These are phyloP conservation scores for Pelobates fuscus DNA, from an alignment of 2,113 vertebrate species.

Conservation along the genomic window DNA sequence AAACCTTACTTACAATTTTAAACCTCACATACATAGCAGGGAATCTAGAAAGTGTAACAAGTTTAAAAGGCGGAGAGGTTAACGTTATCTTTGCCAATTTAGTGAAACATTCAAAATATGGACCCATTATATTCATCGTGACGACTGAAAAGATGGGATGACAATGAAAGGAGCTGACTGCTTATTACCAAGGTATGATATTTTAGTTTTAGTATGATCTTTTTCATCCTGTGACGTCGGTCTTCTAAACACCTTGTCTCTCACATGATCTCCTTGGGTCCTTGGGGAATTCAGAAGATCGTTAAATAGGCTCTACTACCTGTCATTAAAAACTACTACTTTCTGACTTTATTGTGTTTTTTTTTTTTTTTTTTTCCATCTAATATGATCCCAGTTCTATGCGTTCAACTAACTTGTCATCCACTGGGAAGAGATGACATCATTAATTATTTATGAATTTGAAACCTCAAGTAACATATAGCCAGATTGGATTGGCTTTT, in stretches of 20 bases:
- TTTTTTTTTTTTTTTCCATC: constrained; percentile 53
- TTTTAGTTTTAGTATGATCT: constrained; percentile 14
- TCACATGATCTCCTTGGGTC: constrained; percentile 54
- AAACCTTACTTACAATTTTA: too few species aligned
- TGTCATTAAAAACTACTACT: constrained; percentile 64
- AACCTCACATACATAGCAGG: too few species aligned
- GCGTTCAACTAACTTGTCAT: constrained; percentile 65
- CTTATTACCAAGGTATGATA: neutral
- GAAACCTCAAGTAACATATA: constrained; percentile 72
- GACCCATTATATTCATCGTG: neutral
- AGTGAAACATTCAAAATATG: neutral
- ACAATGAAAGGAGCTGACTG: neutral
- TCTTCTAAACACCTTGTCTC: constrained; percentile 55
- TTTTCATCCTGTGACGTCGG: constrained; percentile 57
- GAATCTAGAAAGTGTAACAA: too few species aligned
- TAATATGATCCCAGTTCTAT: constrained; percentile 68
- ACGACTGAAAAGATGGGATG: neutral
- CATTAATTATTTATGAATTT: constrained; percentile 77
- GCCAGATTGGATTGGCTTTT: constrained; percentile 78
- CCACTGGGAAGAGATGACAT: constrained; percentile 70
- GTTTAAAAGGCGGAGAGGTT: neutral
- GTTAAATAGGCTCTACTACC: constrained; percentile 52
- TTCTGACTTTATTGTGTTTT: constrained; percentile 51
- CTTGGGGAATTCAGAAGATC: constrained; percentile 49
- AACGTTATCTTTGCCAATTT: neutral